These are phyloP conservation scores for Cyphomyrmex costatus DNA, from an alignment of 1,140 invertebrate species.

Conservation along the genomic window DNA sequence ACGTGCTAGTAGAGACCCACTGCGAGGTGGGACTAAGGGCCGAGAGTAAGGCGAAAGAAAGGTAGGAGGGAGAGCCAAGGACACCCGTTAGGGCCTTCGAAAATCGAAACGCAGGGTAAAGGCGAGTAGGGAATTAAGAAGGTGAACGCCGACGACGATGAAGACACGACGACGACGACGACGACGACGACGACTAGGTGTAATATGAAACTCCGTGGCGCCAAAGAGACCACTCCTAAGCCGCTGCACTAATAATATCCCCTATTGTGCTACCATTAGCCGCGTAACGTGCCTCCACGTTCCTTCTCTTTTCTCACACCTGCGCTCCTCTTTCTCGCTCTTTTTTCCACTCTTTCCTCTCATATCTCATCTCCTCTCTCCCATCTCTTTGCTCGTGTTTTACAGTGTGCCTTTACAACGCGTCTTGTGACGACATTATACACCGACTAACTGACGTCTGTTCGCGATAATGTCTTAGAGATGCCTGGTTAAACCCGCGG, in stretches of 20 bases:
- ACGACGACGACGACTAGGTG: slow-evolving; percentile 76
- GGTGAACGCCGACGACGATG: slow-evolving; percentile 42
- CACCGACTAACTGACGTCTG: slow-evolving; percentile 16
- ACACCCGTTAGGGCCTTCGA: slow-evolving; percentile 38
- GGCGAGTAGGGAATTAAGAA: slow-evolving; percentile 68
- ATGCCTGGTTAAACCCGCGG: not conserved
- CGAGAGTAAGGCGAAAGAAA: not conserved
- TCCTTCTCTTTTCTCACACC: slow-evolving; percentile 36
- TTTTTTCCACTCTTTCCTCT: not conserved
- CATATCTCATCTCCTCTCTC: not conserved
- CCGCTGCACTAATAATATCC: slow-evolving; percentile 83
- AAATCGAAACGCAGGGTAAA: slow-evolving; percentile 64
- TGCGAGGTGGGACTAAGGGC: slow-evolving; percentile 44
- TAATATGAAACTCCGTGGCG: slow-evolving; percentile 85
- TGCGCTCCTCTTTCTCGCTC: slow-evolving; percentile 13
- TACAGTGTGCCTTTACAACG: not conserved
- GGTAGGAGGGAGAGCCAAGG: slow-evolving; percentile 19
- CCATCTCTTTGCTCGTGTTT: not conserved
- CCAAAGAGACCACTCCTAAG: slow-evolving; percentile 80
- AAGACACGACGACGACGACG: slow-evolving; percentile 48
- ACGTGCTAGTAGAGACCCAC: slow-evolving; percentile 14
- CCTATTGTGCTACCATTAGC: slow-evolving; percentile 85
- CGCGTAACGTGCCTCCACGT: slow-evolving; percentile 76
- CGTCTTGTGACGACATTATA: slow-evolving; percentile 31
- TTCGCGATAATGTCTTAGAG: slow-evolving; percentile 14